Evolutionary conservation across 2,113 vertebrate species (phyloP).

Genomic region (Clinocottus analis): DNA sequence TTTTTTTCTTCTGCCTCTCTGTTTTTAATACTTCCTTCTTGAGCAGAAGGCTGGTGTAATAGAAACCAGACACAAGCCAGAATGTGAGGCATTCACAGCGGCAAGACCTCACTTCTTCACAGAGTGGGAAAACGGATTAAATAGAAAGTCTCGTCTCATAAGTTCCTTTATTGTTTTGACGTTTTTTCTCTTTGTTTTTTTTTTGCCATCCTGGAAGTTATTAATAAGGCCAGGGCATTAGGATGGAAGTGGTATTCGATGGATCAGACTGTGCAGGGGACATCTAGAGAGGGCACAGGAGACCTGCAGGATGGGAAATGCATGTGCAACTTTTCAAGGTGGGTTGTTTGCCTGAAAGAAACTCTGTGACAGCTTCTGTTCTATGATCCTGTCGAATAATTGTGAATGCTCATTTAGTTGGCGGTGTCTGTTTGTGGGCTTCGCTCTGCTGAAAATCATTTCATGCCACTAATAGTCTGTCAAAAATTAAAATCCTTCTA

Average conservation of each 20-base stretch:
- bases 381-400: background rate
- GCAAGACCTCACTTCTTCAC: conserved; percentile 53
- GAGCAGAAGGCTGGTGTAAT: conserved; percentile 77
- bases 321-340: conserved; percentile 73
- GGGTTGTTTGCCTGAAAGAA: conserved; percentile 50
- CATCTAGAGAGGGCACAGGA: conserved; percentile 55
- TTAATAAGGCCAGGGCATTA: conserved; percentile 34
- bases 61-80: conserved; percentile 78
- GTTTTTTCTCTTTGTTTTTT: too few relatives aligned
- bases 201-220: conserved; percentile 28
- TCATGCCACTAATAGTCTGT: background rate
- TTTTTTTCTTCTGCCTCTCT: conserved; percentile 45
- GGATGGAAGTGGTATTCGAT: conserved; percentile 50
- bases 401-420: background rate
- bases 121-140: conserved; percentile 45
- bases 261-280: conserved; percentile 47
- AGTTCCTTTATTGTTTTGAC: too few relatives aligned
- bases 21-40: conserved; percentile 72
- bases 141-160: conserved; percentile 13
- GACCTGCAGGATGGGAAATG: conserved; percentile 67
- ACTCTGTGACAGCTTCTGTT: background rate
- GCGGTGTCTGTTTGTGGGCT: background rate
- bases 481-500: background rate
- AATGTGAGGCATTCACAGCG: conserved; percentile 72
- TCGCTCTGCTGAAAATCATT: background rate